phyloP scores from a whole-genome alignment of 2,797 vertebrate genomes.

The Pangasius djambal region DNA sequence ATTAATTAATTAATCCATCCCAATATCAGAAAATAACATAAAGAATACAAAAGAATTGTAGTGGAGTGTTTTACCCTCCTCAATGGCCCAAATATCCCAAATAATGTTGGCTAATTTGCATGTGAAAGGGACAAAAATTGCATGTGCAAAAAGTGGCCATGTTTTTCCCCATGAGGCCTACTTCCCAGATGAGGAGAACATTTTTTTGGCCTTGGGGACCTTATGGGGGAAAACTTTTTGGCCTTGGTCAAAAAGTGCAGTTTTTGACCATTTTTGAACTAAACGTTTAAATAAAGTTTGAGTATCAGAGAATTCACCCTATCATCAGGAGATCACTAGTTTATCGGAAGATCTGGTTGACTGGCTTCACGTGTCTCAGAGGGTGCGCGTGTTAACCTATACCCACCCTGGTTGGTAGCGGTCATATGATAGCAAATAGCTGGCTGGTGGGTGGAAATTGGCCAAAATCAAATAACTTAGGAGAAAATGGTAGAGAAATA shows the following conservation, averaged over 20 bases:
- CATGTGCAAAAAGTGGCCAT: not conserved
- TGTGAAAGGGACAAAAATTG: no score
- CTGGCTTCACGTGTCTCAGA: not conserved
- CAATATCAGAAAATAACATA: not conserved
- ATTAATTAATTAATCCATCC: not conserved
- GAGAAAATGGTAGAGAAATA: not conserved
- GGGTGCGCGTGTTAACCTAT: not conserved
- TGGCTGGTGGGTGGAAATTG: not conserved
- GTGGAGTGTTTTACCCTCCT: not conserved
- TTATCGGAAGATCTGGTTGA: not conserved
- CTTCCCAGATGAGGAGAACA: not conserved
- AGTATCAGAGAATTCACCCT: not conserved
- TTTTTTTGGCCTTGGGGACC: not conserved
- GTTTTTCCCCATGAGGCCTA: not conserved
- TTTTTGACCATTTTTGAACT: not conserved
- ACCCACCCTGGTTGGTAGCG: not conserved
- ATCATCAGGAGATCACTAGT: not conserved
- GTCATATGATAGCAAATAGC: not conserved
- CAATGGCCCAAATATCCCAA: not conserved
- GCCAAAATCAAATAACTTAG: not conserved
- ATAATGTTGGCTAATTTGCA: not conserved
- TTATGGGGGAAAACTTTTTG: not conserved
- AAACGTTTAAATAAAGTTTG: not conserved
- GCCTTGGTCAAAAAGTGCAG: not conserved
- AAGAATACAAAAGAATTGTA: not conserved